phyloP scores from a whole-genome alignment of 1,140 invertebrate genomes.

The Aphelinus certus region DNA sequence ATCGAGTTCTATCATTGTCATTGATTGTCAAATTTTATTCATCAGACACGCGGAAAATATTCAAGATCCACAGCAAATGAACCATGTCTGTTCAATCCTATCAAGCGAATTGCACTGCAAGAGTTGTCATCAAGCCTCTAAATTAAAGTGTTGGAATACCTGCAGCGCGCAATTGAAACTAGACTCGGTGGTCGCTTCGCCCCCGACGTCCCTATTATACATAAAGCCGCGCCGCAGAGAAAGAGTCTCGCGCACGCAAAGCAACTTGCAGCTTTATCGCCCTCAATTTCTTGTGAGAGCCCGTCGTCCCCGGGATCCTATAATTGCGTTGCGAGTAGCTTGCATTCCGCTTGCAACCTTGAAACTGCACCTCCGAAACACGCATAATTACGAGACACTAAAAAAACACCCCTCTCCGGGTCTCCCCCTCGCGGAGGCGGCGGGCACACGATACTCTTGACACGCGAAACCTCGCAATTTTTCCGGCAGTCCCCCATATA shows the following conservation, averaged over 20 bases:
- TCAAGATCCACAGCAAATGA: no score
- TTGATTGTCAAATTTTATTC: no score
- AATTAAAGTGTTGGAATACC: no score
- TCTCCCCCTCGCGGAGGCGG: neutral
- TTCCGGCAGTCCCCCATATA: neutral
- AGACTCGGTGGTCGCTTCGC: no score
- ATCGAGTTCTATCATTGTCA: no score
- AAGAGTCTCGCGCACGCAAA: neutral
- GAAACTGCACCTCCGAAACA: conserved; percentile 4
- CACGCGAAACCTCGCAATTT: conserved; percentile 36
- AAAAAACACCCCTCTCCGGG: neutral
- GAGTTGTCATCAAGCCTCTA: no score
- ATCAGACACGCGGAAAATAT: no score
- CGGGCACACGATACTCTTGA: neutral
- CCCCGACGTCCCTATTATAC: no score
- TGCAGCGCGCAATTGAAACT: no score
- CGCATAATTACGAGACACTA: conserved; percentile 8
- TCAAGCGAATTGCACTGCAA: no score
- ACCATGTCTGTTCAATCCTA: no score
- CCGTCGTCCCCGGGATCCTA: neutral
- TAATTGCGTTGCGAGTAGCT: neutral
- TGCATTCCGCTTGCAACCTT: neutral
- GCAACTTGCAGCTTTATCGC: conserved; percentile 10
- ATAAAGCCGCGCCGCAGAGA: no score
- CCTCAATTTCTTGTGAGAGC: neutral